Evolutionary conservation across 2,113 vertebrate species (phyloP).

Genomic region (Oryzias woworae): DNA sequence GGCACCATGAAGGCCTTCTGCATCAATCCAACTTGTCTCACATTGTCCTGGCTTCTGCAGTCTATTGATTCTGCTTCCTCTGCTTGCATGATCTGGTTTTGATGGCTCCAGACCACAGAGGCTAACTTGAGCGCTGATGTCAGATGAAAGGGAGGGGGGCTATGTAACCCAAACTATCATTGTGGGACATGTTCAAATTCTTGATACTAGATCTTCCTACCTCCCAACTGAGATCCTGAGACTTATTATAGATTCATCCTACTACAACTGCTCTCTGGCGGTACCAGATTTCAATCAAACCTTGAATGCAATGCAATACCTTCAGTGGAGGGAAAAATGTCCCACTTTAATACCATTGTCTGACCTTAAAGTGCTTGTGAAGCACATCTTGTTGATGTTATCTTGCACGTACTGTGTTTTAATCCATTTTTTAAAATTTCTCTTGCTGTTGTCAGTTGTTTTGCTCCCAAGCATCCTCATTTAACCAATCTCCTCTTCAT

Average conservation of each 20-base stretch:
- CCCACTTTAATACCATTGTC: slow-evolving; percentile 30
- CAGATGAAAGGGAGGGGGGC: slow-evolving; percentile 60
- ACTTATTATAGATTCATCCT: slow-evolving; percentile 64
- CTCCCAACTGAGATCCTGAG: slow-evolving; percentile 51
- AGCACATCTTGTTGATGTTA: slow-evolving; percentile 10
- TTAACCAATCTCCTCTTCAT: slow-evolving; percentile 35
- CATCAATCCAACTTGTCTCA: slow-evolving; percentile 59
- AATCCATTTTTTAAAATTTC: background rate
- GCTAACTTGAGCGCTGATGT: slow-evolving; percentile 67
- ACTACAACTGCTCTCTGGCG: slow-evolving; percentile 34
- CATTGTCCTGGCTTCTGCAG: slow-evolving; percentile 41
- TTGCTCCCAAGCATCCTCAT: slow-evolving; percentile 38
- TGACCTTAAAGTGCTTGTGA: slow-evolving; percentile 40
- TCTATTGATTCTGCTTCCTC: slow-evolving; percentile 64
- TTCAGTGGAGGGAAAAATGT: slow-evolving; percentile 7
- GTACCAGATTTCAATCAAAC: slow-evolving; percentile 53
- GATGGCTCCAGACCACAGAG: slow-evolving; percentile 63
- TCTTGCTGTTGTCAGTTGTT: slow-evolving; percentile 18
- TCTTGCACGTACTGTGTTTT: slow-evolving; percentile 8
- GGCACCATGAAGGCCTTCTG: slow-evolving; percentile 61
- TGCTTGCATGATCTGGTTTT: slow-evolving; percentile 54
- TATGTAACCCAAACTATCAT: slow-evolving; percentile 68
- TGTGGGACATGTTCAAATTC: slow-evolving; percentile 66
- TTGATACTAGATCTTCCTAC: slow-evolving; percentile 52
- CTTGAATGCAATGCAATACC: slow-evolving; percentile 57